Percentiles rank a stretch among this genome's conserved stretches.
Conservation (phyloP, 1,140 invertebrate species). For the Cotesia glomerata region DNA sequence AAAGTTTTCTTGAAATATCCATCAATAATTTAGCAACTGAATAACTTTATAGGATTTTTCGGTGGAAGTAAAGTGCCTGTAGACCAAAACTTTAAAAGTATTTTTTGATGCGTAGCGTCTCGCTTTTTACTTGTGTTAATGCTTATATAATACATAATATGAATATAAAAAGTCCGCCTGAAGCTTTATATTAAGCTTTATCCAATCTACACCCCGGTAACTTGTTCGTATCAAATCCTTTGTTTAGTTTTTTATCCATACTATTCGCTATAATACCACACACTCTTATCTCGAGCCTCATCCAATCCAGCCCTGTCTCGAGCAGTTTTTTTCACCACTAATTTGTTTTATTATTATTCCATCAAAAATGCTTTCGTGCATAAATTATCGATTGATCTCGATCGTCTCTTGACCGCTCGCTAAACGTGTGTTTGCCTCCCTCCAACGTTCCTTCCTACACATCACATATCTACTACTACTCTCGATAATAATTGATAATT, state of each 20-base stretch:
- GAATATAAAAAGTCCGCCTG: no score
- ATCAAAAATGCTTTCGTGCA: slow-evolving; percentile 40
- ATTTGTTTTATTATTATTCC: background rate
- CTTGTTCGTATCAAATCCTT: no score
- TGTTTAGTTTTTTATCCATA: background rate
- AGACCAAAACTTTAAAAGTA: background rate
- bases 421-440: background rate
- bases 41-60: slow-evolving; percentile 4
- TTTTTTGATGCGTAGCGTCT: background rate
- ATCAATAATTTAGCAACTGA: slow-evolving; percentile 27
- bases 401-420: slow-evolving; percentile 7
- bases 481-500: slow-evolving; percentile 59
- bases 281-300: no score
- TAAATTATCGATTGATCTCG: slow-evolving; percentile 47
- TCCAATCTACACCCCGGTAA: no score
- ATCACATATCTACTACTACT: slow-evolving; percentile 42
- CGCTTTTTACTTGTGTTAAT: background rate
- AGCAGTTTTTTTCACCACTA: slow-evolving; percentile 4
- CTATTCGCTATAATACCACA: background rate
- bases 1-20: slow-evolving; percentile 33
- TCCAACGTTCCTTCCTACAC: slow-evolving; percentile 16
- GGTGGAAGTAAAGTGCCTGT: background rate
- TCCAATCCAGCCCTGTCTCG: no score
- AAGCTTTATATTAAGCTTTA: no score
- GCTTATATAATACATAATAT: background rate